A percentile compares a stretch with the other conserved stretches of the same genome.
Conservation (phyloP, 1,140 invertebrate genomes). For the Papilio machaon region DNA sequence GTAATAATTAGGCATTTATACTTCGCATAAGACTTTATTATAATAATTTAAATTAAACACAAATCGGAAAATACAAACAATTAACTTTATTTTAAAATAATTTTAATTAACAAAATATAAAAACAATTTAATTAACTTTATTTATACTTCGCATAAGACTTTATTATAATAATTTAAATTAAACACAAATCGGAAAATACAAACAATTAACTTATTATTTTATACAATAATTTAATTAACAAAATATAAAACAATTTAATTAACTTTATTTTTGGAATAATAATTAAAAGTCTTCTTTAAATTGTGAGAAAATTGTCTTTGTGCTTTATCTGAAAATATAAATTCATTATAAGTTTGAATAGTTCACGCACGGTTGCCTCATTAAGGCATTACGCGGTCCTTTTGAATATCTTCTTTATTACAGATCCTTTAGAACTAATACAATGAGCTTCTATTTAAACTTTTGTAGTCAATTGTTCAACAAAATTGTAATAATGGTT, state of each 20-base stretch:
- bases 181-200: no score
- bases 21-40: not conserved
- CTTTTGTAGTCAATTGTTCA: not conserved
- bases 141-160: not conserved
- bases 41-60: no score
- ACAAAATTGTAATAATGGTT: not conserved
- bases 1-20: not conserved
- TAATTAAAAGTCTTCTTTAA: not conserved
- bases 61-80: no score
- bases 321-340: not conserved
- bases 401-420: not conserved
- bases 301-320: not conserved
- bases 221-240: no score
- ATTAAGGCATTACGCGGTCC: not conserved
- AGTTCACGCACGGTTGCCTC: slow-evolving; percentile 1
- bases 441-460: slow-evolving; percentile 4
- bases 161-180: no score
- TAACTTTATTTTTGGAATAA: no score
- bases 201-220: no score
- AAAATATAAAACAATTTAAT: no score
- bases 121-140: no score
- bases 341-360: not conserved
- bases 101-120: no score
- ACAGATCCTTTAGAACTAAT: not conserved
- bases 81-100: no score